phyloP scores from a whole-genome alignment of 2,888 invertebrate genomes.

The Merodon equestris region DNA sequence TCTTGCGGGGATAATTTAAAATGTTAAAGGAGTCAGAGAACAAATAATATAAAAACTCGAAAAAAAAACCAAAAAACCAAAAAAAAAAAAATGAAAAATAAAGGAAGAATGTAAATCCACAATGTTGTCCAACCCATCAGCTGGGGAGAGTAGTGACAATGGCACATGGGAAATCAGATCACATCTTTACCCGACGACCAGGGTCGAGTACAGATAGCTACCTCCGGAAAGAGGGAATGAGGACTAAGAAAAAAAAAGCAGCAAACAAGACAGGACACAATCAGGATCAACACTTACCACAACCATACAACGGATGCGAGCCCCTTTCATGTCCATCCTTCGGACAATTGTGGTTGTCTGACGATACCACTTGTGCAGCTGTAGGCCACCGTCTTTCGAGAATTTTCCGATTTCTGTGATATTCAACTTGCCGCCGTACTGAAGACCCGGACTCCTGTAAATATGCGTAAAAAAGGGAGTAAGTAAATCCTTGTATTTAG shows the following conservation, averaged over 20 bases:
- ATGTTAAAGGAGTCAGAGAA: constrained; percentile 51
- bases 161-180: constrained; percentile 71
- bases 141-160: constrained; percentile 20
- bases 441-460: constrained; percentile 80
- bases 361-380: constrained; percentile 73
- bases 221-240: not conserved
- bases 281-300: constrained; percentile 78
- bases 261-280: not conserved
- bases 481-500: not conserved
- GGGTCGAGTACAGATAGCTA: not conserved
- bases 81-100: constrained; percentile 39
- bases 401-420: constrained; percentile 80
- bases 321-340: constrained; percentile 81
- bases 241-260: not conserved
- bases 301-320: constrained; percentile 80
- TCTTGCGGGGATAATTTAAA: constrained; percentile 58
- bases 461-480: too few species aligned
- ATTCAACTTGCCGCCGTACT: constrained; percentile 80
- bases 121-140: constrained; percentile 56
- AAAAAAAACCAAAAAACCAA: too few species aligned
- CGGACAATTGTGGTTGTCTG: constrained; percentile 74
- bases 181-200: constrained; percentile 25
- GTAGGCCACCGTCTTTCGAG: constrained; percentile 74
- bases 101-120: constrained; percentile 61
- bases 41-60: constrained; percentile 39